Base-by-base conservation (phyloP, 2,113 vertebrate species). In the Etheostoma spectabile region DNA sequence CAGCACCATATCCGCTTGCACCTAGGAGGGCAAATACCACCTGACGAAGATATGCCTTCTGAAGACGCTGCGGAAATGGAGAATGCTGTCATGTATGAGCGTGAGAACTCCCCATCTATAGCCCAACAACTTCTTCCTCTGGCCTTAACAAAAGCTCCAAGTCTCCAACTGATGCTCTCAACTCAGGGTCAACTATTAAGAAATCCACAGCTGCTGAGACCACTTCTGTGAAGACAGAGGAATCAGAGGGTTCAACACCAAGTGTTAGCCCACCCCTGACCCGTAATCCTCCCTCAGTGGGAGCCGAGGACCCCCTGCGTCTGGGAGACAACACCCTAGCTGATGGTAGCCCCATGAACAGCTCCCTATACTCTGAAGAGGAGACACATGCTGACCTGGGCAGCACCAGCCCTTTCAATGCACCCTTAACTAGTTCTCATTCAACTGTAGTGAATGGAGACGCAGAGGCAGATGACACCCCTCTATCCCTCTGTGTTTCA, bases 1-100 rank as follows among this genome's bases (percentile, higher is more conserved):
- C 97, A 98, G 91, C 97, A 97, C 81, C 97, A 98, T 42, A 96
- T 98, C 63, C 96, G 97, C 15, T 94, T 98, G 94, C 97, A 98
- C 78, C 93, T 97, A 0, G 97, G 96, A 3, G 97, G 97, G 6
- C 97, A 97, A 84, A 95, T 98, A 56, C 97, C 97, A 14, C 96
- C 97, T 0, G 93, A 95, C 14, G 93, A 93, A 61, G 93, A 95
- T 11, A 35, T 91, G 33, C 84, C 85, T 14, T 35, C 70, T 2
- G 94, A 93, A 8, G 95, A 92, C 10, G 72, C 38, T 1, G 14
- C 57, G 35, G 87, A 92, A 81, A 78, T 14, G 22, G 92, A 53
- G 16, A 84, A 85, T 1, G 5, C 72, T 0, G 8, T 51, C 45
- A 82, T 91, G 0, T 73, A 80, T 11, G 81, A 87, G 4, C 59